Percentiles rank a stretch among this genome's conserved stretches.
These are phyloP conservation scores for Micrasema longulum DNA, from an alignment of 1,140 invertebrate species.

Conservation along the genomic window DNA sequence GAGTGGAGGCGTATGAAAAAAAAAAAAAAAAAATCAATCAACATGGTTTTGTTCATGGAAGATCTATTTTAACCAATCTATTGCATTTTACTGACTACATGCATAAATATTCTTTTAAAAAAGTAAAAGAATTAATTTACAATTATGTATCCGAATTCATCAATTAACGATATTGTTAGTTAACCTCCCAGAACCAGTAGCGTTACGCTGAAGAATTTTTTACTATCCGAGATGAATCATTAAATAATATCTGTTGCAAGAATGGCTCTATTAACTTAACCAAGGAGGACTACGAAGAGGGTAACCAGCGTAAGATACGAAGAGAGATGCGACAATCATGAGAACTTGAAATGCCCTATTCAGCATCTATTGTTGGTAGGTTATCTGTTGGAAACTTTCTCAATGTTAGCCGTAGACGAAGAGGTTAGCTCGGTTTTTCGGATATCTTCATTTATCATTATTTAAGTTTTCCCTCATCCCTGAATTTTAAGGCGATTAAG, in stretches of 20 bases:
- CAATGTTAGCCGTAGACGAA: conserved; percentile 5
- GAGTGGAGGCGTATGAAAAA: too few relatives aligned
- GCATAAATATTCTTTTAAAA: too few relatives aligned
- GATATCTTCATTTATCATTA: conserved; percentile 13
- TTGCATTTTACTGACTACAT: too few relatives aligned
- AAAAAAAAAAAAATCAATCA: too few relatives aligned
- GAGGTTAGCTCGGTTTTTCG: background rate
- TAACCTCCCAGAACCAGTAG: background rate
- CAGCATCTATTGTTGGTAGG: conserved; percentile 24
- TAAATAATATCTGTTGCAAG: conserved; percentile 37
- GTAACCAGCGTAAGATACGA: conserved; percentile 29
- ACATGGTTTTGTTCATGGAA: too few relatives aligned
- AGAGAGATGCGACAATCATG: conserved; percentile 45
- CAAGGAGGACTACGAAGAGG: conserved; percentile 19
- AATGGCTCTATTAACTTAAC: conserved; percentile 46
- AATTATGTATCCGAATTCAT: too few relatives aligned
- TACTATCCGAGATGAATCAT: conserved; percentile 44
- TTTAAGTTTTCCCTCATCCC: conserved; percentile 24
- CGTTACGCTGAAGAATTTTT: conserved; percentile 1
- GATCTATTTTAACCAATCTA: too few relatives aligned
- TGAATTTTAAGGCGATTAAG: conserved; percentile 20
- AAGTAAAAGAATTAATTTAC: too few relatives aligned
- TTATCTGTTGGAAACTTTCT: conserved; percentile 22
- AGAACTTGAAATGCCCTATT: conserved; percentile 10
- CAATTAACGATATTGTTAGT: background rate